Percentiles rank a stretch among this genome's conserved stretches.
phyloP scores from a whole-genome alignment of 2,113 vertebrate genomes.

The Sminthopsis crassicaudata region DNA sequence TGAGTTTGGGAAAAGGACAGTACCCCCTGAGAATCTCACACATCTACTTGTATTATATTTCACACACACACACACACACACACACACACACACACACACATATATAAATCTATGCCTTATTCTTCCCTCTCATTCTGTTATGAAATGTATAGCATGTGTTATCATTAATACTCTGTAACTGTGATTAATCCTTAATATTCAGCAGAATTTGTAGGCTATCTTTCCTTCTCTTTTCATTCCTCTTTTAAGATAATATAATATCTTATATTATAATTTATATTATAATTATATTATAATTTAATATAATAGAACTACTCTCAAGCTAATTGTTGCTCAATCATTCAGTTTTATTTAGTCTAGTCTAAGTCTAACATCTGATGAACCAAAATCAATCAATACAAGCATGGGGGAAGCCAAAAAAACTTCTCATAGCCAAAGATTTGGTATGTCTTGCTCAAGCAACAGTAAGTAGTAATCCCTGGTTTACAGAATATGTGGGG shows the following conservation, averaged over 20 bases:
- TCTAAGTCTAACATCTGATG: neutral
- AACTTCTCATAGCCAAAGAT: neutral
- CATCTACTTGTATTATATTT: slow-evolving; percentile 86
- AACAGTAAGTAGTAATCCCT: neutral
- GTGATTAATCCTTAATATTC: neutral
- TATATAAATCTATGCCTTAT: neutral
- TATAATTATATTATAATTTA: too few relatives aligned
- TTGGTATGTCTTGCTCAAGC: neutral
- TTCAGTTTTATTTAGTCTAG: neutral
- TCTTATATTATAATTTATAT: too few relatives aligned
- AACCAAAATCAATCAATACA: neutral
- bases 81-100: too few relatives aligned
- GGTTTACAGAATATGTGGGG: neutral
- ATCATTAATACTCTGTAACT: neutral
- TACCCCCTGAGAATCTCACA: slow-evolving; percentile 86
- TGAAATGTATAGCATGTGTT: neutral
- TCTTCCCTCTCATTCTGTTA: neutral
- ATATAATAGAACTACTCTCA: neutral
- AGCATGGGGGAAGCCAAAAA: neutral
- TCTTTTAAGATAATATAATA: neutral
- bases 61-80: too few relatives aligned
- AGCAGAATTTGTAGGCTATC: neutral
- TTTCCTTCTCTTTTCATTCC: neutral
- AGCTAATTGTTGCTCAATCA: neutral
- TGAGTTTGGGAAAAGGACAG: slow-evolving; percentile 84